phyloP scores from a whole-genome alignment of 2,888 invertebrate species.

The Troilus luridus region DNA sequence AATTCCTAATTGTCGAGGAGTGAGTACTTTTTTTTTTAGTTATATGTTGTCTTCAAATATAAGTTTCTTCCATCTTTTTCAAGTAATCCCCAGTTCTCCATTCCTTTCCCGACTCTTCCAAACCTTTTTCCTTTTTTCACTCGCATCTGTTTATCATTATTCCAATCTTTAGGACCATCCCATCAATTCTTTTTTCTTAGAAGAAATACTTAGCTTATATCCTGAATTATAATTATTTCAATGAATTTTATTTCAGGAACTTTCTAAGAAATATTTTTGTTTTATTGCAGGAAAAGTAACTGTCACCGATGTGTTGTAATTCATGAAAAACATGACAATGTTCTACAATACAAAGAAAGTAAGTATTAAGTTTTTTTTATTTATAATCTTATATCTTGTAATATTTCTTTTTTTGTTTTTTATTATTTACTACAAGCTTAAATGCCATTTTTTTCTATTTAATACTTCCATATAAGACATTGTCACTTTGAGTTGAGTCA shows the following conservation, averaged over 20 bases:
- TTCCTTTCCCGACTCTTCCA: too few relatives aligned
- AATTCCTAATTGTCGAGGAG: conserved; percentile 90
- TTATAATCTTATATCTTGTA: neutral
- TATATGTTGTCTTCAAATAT: neutral
- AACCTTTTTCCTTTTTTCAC: too few relatives aligned
- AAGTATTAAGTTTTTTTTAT: conserved; percentile 73
- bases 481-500: too few relatives aligned
- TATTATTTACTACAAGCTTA: neutral
- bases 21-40: conserved; percentile 73
- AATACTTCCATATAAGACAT: neutral
- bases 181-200: too few relatives aligned
- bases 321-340: conserved; percentile 94
- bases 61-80: neutral
- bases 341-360: conserved; percentile 98
- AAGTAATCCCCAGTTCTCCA: too few relatives aligned
- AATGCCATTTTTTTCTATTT: neutral
- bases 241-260: neutral
- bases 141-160: too few relatives aligned
- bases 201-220: neutral
- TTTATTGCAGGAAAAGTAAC: conserved; percentile 80
- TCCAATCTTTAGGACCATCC: too few relatives aligned
- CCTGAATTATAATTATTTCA: neutral
- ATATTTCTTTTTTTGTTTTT: neutral
- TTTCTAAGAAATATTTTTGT: conserved; percentile 19
- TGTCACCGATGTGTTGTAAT: conserved; percentile 96